Percentiles rank a stretch among this genome's conserved stretches.
Evolutionary conservation across 2,113 vertebrate genomes (phyloP).

Genomic region (Alosa alosa): DNA sequence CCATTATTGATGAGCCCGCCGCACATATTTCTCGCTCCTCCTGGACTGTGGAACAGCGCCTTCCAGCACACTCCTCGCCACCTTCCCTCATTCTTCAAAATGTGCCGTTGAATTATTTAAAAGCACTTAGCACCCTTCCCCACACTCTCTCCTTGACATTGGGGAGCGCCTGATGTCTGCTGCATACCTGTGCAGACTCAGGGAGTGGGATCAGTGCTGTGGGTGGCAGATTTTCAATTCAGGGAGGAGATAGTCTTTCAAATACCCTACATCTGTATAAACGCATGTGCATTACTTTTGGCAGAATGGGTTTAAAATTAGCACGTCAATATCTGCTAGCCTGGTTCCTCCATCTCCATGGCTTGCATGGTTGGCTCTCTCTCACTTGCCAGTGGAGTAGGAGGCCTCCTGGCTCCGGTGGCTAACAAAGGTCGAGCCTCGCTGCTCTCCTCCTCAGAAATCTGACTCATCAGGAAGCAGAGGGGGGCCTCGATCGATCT

Average conservation of each 20-base stretch:
- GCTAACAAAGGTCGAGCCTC: too few species aligned
- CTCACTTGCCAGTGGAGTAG: not conserved
- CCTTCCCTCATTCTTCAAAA: not conserved
- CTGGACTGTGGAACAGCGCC: not conserved
- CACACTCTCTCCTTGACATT: not conserved
- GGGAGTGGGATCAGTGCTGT: not conserved
- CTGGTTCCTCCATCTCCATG: too few species aligned
- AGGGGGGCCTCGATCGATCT: not conserved
- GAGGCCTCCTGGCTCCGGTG: too few species aligned
- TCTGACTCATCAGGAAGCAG: not conserved
- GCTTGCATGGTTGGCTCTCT: not conserved
- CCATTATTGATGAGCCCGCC: not conserved
- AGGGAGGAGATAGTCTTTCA: not conserved
- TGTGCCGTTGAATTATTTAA: not conserved
- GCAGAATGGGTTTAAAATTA: not conserved
- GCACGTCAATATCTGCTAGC: too few species aligned
- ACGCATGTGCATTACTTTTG: not conserved
- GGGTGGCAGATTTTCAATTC: not conserved
- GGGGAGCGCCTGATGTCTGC: not conserved
- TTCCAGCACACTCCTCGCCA: not conserved
- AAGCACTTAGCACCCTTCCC: conserved; percentile 8
- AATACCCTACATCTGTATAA: not conserved
- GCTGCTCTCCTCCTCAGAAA: not conserved
- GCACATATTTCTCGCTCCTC: not conserved
- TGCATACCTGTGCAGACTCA: not conserved